A percentile compares a stretch with the other conserved stretches of the same genome.
Evolutionary conservation across 2,797 vertebrate genomes (phyloP).

Genomic region (Chloroceryle inda): DNA sequence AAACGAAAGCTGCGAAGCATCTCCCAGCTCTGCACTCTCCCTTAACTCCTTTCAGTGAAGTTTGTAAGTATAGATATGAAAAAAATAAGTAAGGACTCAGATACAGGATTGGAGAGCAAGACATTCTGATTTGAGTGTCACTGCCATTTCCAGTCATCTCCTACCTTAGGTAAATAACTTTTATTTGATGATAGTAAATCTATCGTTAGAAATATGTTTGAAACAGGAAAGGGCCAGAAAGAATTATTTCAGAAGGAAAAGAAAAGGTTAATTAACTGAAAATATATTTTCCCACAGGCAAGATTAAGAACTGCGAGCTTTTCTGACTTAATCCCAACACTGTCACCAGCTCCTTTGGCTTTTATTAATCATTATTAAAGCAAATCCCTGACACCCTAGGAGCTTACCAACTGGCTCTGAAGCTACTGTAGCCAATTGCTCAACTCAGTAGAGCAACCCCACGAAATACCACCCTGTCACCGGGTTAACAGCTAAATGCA

Average conservation of each 20-base stretch:
- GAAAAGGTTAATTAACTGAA: not conserved
- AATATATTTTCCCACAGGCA: not conserved
- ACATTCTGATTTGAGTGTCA: not conserved
- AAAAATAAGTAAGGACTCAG: not conserved
- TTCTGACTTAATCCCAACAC: not conserved
- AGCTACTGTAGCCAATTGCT: not conserved
- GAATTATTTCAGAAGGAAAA: not conserved
- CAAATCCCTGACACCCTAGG: not conserved
- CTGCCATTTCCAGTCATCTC: not conserved
- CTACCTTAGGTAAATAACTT: not conserved
- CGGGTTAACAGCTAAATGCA: not conserved
- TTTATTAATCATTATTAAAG: not conserved
- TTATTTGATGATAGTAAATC: not conserved
- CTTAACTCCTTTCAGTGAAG: not conserved
- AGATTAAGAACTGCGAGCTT: rapidly evolving
- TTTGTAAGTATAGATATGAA: rapidly evolving
- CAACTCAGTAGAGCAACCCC: not conserved
- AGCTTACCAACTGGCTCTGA: not conserved
- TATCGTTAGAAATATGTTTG: not conserved
- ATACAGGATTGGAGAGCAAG: not conserved
- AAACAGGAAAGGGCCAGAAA: not conserved
- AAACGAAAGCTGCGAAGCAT: not conserved
- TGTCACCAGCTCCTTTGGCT: not conserved
- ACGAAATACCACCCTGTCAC: rapidly evolving
- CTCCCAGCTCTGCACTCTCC: not conserved